phyloP scores from a whole-genome alignment of 2,113 vertebrate genomes.

The Panthera uncia region DNA sequence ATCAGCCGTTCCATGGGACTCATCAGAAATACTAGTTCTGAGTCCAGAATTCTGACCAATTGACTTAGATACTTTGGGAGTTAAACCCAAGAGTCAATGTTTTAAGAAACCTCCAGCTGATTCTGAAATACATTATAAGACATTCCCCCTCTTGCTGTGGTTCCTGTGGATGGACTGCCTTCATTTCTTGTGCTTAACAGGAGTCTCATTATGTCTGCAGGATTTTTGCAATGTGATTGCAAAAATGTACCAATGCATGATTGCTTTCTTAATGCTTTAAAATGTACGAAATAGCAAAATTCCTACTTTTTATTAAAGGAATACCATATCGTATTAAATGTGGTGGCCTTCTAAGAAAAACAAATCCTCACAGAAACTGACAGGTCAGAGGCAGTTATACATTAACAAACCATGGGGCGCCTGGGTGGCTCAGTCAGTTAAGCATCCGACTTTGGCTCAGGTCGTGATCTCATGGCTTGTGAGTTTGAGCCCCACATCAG shows the following conservation, averaged over 20 bases:
- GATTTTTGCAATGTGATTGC: not conserved
- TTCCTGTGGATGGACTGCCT: not conserved
- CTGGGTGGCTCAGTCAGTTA: no score
- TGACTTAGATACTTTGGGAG: not conserved
- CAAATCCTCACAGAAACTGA: not conserved
- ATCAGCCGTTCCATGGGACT: not conserved
- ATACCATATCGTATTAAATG: not conserved
- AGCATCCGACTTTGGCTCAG: no score
- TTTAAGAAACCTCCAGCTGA: not conserved
- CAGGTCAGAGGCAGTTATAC: not conserved
- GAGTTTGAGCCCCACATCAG: no score
- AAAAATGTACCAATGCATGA: not conserved
- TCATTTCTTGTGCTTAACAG: not conserved
- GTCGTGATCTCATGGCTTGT: no score
- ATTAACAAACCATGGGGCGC: no score
- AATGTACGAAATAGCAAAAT: not conserved
- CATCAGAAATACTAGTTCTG: not conserved
- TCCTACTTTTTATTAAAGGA: not conserved
- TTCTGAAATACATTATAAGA: not conserved
- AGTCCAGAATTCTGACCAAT: not conserved
- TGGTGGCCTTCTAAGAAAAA: not conserved
- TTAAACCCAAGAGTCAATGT: not conserved
- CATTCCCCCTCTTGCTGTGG: not conserved
- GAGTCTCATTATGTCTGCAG: not conserved
- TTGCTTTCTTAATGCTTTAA: not conserved